Evolutionary conservation across 1,140 invertebrate genomes (phyloP).

Genomic region (Drosophila paulistorum): DNA sequence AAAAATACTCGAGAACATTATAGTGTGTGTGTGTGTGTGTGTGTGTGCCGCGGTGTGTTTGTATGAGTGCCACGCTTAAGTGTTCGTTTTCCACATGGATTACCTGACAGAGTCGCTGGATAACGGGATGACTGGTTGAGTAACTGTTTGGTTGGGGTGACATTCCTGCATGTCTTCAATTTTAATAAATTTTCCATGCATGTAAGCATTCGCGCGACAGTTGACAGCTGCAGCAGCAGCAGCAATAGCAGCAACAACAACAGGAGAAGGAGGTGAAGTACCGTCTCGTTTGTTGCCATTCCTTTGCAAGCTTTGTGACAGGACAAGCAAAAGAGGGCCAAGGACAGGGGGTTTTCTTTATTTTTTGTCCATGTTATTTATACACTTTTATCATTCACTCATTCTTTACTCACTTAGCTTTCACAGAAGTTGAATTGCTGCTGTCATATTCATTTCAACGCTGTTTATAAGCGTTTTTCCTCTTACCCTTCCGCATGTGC

Average conservation of each 20-base stretch:
- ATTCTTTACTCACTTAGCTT: constrained; percentile 10
- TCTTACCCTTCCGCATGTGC: background rate
- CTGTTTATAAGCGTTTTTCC: constrained; percentile 7
- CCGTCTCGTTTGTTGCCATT: constrained; percentile 32
- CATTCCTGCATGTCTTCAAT: constrained; percentile 67
- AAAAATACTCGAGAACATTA: constrained; percentile 5
- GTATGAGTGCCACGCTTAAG: background rate
- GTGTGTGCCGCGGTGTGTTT: background rate
- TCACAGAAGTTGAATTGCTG: constrained; percentile 10
- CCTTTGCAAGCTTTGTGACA: constrained; percentile 10
- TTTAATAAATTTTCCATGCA: constrained; percentile 74
- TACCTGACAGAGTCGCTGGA: background rate
- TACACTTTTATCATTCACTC: constrained; percentile 11
- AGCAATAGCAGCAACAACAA: constrained; percentile 3
- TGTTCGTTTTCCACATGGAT: constrained; percentile 14
- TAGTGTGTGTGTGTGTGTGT: background rate
- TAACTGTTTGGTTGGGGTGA: constrained; percentile 32
- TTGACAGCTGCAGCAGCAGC: constrained; percentile 54
- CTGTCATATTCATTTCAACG: constrained; percentile 5
- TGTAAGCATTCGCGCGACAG: constrained; percentile 71
- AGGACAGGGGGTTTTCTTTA: background rate
- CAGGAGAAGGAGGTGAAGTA: constrained; percentile 23
- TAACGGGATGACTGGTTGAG: constrained; percentile 36
- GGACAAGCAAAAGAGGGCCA: background rate
- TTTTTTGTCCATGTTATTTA: background rate